These are phyloP conservation scores for Nymphalis polychloros DNA, from an alignment of 2,888 invertebrate species.

Conservation along the genomic window DNA sequence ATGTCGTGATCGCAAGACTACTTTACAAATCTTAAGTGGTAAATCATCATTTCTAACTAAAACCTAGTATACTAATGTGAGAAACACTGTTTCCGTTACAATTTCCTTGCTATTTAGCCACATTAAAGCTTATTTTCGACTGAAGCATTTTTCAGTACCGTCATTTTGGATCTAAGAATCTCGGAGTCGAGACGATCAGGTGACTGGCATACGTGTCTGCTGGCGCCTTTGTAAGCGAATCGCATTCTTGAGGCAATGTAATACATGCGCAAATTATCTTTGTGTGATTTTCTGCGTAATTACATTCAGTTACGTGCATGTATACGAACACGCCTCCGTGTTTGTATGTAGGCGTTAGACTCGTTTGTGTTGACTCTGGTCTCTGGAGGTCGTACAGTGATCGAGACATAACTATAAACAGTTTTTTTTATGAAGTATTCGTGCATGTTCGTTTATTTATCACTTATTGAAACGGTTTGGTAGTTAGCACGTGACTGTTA, in stretches of 20 bases:
- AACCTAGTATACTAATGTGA: conserved; percentile 7
- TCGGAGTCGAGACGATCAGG: conserved; percentile 57
- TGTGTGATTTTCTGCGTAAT: conserved; percentile 56
- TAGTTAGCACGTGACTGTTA: conserved; percentile 46
- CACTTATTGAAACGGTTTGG: conserved; percentile 50
- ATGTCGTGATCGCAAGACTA: conserved; percentile 19
- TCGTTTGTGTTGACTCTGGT: conserved; percentile 58
- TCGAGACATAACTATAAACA: conserved; percentile 53
- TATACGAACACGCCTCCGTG: conserved; percentile 66
- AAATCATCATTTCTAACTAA: conserved; percentile 53
- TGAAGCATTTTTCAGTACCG: conserved; percentile 23
- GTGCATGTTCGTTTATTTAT: conserved; percentile 52
- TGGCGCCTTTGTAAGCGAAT: conserved; percentile 67
- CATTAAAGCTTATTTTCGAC: conserved; percentile 43
- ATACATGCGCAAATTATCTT: conserved; percentile 47
- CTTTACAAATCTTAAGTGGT: conserved; percentile 51
- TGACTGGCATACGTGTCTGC: conserved; percentile 66
- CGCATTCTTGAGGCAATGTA: conserved; percentile 56
- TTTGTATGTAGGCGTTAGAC: conserved; percentile 50
- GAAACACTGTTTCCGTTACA: conserved; percentile 11
- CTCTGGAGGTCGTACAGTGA: conserved; percentile 69
- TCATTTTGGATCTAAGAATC: conserved; percentile 19
- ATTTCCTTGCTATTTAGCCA: conserved; percentile 5
- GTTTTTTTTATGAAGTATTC: conserved; percentile 48
- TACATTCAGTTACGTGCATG: conserved; percentile 55